Base-by-base conservation (phyloP, 2,113 vertebrate species). In the Charadrius vociferus region DNA sequence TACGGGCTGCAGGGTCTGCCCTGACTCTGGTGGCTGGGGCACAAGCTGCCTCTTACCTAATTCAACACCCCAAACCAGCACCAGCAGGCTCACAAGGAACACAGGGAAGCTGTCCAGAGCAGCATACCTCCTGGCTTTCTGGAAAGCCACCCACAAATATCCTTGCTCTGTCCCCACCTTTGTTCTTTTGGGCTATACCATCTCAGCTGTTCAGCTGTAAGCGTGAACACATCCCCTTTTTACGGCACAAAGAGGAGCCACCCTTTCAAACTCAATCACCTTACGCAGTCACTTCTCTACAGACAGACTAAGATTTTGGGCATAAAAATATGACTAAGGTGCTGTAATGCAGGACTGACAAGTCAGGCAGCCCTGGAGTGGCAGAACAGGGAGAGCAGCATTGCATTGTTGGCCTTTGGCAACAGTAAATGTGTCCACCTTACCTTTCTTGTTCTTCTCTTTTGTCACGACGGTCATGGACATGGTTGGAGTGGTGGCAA, bases 371-470 rank as follows among this genome's bases (percentile, higher is more conserved):
- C 47, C 19, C 49, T 50, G 27, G 36, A 81, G 41, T 5, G 3
- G 63, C 66, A 78, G 23, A 59, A 89, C 55, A 65, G 78, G 53
- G 19, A 88, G 36, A 68, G 34, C 36, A 82, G 67, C 41, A 55
- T 15, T 47, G n/a, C 32, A 36, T 17, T 63, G 63, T 32, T 63
- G 52, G 47, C 70, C 43, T 59, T 47, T 34, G 43, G 63, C 55
- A 66, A 30, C 26, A 77, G 27, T 7, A 27, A 39, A 24, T 1
- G 14, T 1, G 10, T 8, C 68, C 84, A 47, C 70, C 75, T 96
- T 81, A 99, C 99, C 99, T 96, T 99, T 99, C 94, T 99, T 99
- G 94, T 99, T 99, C 98, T 99, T 99, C 97, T 99, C 99, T 98
- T 99, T 99, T 83, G 99, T 99, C 96, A 99, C 99, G 2, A 99